phyloP scores from a whole-genome alignment of 1,140 invertebrate genomes.

The Coenobita brevimanus region DNA sequence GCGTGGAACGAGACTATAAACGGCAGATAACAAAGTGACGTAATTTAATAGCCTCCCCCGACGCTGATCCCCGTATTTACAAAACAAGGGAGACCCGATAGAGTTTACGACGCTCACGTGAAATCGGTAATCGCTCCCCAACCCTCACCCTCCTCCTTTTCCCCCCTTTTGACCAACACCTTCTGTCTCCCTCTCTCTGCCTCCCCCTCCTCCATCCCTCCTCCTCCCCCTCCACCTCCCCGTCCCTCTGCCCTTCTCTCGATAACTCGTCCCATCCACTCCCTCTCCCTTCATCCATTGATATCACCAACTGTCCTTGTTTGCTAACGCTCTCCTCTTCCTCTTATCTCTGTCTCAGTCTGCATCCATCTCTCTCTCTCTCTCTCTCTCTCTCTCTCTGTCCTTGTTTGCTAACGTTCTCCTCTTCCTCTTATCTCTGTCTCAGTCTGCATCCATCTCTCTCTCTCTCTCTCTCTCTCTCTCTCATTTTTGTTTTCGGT shows the following conservation, averaged over 20 bases:
- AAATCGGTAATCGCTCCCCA: background rate
- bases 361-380: background rate
- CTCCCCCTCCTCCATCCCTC: background rate
- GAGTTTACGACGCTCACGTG: too few species aligned
- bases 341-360: background rate
- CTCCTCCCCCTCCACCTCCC: background rate
- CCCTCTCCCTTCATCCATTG: background rate
- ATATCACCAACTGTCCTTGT: too few species aligned
- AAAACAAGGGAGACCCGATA: too few species aligned
- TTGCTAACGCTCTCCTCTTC: background rate
- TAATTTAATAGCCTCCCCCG: too few species aligned
- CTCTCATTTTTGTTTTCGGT: too few species aligned
- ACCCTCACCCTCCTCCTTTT: background rate
- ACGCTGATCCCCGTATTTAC: too few species aligned
- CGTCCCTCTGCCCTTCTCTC: background rate
- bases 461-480: too few species aligned
- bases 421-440: too few species aligned
- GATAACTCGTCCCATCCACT: background rate
- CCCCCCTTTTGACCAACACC: background rate
- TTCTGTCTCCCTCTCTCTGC: slow-evolving; percentile 9
- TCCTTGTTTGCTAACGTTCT: too few species aligned
- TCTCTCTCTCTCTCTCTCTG: background rate
- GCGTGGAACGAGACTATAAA: too few species aligned
- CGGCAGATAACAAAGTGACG: too few species aligned
- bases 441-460: too few species aligned